Evolutionary conservation across 1,140 invertebrate species (phyloP), one percentile per base, ranked within the genome.

Genomic region (Drosophila rhopaloa): DNA sequence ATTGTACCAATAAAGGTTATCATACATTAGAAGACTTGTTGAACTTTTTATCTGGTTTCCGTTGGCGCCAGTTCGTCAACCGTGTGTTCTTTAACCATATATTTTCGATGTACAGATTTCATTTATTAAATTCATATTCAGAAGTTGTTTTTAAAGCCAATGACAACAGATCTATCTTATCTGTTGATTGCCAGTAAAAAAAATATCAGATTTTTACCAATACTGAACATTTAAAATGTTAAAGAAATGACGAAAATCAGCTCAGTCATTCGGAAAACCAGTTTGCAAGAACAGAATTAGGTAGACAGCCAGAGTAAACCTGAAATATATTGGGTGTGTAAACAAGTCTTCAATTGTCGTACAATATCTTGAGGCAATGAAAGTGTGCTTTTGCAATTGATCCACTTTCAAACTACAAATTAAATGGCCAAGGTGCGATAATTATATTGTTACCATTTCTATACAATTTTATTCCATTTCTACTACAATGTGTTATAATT

Each of bases 1-100:
- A 58, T 76, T 76, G 57, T 51, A 54, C 41, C 62, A 48, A 73
- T 74, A 58, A 61, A 77, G 81, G 61, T 88, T 88, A 83, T 88
- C 63, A 71, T 43, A 79, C 38, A 57, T 46, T 44, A 27, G 40
- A 53, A 16, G 9, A 11, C 38, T 24, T 32, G 6, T 32, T 32
- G 14, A 4, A 43, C 63, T 84, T 41, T 44, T 63, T 80, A 66
- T n/a, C 16, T 35, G 51, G 14, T 19, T 24, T 54, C n/a, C 9
- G 14, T 13, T 37, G 37, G 46, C 32, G 38, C 46, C 19, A 43
- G 19, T 14, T 13, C 11, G 59, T 43, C 11, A 24, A 27, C 27
- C 51, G 24, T 13, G n/a, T 5, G 14, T 8, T 24, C 24, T 24
- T 4, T 24, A 24, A 24, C 24, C 3, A 24, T 24, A 24, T 24